A percentile compares a stretch with the other conserved stretches of the same genome.
phyloP scores from a whole-genome alignment of 2,113 vertebrate species.

The Progne subis region DNA sequence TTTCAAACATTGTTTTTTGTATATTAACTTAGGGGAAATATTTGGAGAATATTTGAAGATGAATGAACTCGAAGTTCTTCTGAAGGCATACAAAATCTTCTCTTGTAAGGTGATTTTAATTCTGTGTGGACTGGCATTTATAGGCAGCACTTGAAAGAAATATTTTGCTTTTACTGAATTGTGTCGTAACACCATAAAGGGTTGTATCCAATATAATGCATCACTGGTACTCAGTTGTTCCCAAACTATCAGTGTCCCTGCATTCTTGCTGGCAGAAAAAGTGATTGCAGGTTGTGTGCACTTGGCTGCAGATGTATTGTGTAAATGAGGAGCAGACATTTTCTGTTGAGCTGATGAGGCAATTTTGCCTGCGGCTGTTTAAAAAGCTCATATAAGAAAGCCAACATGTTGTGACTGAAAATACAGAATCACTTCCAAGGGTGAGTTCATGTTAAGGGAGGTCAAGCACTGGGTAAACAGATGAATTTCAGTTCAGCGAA shows the following conservation, averaged over 20 bases:
- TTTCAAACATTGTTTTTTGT: background rate
- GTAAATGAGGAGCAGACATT: background rate
- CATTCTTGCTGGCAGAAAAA: background rate
- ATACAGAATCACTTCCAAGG: background rate
- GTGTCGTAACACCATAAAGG: no score
- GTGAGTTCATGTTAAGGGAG: background rate
- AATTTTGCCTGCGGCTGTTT: background rate
- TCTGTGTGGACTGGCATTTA: background rate
- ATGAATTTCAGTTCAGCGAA: background rate
- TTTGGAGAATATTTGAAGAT: background rate
- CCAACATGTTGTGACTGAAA: background rate
- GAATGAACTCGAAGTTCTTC: background rate
- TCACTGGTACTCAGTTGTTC: accelerated
- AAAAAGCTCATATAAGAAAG: background rate
- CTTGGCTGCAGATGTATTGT: accelerated
- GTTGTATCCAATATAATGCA: accelerated
- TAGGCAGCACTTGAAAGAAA: background rate
- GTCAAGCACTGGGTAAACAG: background rate
- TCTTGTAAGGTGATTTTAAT: background rate
- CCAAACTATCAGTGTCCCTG: accelerated
- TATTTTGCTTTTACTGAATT: background rate
- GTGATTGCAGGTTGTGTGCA: background rate
- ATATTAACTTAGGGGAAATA: background rate
- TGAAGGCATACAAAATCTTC: background rate
- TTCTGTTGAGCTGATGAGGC: background rate